Conservation (phyloP, 2,113 vertebrate genomes). For the Drymodes brunneopygia region DNA sequence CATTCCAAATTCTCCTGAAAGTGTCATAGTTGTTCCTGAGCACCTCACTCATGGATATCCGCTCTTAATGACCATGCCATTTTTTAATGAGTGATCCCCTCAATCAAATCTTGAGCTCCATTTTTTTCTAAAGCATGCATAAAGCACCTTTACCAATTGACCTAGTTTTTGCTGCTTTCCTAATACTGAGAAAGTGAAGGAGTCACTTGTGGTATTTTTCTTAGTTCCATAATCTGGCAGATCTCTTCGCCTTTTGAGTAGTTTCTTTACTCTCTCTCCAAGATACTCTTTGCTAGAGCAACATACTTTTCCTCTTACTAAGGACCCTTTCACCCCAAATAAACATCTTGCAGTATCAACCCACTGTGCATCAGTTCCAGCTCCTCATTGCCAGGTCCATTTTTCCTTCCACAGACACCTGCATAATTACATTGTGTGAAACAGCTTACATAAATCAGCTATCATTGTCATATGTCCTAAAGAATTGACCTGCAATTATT, state of each 20-base stretch:
- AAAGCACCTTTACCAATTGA: neutral
- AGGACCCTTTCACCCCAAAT: neutral
- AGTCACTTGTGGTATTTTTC: neutral
- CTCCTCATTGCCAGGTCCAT: neutral
- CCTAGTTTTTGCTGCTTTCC: neutral
- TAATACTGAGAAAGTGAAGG: neutral
- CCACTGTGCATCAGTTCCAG: neutral
- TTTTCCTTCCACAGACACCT: neutral
- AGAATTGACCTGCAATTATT: neutral
- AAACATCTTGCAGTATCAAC: neutral
- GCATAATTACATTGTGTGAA: neutral
- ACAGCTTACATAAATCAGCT: neutral
- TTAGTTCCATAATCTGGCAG: neutral
- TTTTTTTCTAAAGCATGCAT: neutral
- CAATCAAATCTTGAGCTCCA: neutral
- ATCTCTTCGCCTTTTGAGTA: neutral
- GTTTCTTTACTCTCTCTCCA: neutral
- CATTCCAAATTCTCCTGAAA: neutral
- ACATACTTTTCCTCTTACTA: neutral
- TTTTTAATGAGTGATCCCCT: neutral
- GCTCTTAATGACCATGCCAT: neutral
- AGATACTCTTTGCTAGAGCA: neutral
- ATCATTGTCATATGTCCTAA: neutral
- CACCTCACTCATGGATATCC: rapidly evolving
- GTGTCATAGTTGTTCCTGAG: neutral